Base-by-base conservation (phyloP, 1,140 invertebrate genomes). In the Zaprionus vittiger region DNA sequence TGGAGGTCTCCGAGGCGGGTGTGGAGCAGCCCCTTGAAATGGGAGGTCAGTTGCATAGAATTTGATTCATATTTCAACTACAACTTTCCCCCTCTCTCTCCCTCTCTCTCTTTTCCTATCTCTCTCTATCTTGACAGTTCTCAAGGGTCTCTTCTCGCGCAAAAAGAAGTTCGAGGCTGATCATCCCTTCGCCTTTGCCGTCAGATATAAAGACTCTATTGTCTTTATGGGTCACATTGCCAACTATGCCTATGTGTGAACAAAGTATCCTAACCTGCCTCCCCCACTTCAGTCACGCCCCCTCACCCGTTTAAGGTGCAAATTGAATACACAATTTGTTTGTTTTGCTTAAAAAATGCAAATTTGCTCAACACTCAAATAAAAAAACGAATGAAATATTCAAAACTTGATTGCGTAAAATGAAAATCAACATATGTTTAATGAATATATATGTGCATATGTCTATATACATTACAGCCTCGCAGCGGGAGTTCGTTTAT, bases 21-120 rank as follows among this genome's bases (percentile, higher is more conserved):
- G 31, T 81, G 2, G 91, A 92, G 95, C 96, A 71, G 38, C 78
- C 91, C 15, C 49, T 92, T 24, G 95, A 74, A 96, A 95, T 80
- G 94, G 95, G 95, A 92, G 93, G 91, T 91, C 76, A 71, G 77
- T 24, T 24, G n/a, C 14, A 17, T 3, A 17, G 3, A 0, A 44
- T 17, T 7, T 1, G n/a, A 7, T 17, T n/a, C 5, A 5, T 17
- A 17, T 7, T 5, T 14, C 38, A 49, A 62, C n/a, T 28, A 2
- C n/a, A 61, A 59, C 1, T 22, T 28, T 66, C 2, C 15, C 56
- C 41, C 28, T 12, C 5, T 11, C 22, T 22, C 49, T 15, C 44
- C 24, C 28, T 15, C 28, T 71, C 59, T 60, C 5, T n/a, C n/a
- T n/a, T n/a, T n/a, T n/a, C n/a, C n/a, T n/a, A n/a, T n/a, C n/a